These are phyloP conservation scores for Nemotelus nigrinus DNA, from an alignment of 2,888 invertebrate species.

Conservation along the genomic window DNA sequence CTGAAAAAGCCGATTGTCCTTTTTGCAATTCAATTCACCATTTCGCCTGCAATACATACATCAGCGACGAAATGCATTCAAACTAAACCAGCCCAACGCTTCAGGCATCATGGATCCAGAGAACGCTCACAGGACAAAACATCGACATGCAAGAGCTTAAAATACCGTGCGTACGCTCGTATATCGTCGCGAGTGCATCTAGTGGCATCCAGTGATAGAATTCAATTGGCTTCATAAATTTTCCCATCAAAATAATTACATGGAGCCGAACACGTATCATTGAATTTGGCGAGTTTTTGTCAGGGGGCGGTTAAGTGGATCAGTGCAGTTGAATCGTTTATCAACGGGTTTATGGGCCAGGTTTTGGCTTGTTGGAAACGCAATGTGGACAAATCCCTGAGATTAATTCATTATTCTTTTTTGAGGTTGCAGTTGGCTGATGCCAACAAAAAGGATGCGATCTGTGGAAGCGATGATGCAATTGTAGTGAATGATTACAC, in stretches of 20 bases:
- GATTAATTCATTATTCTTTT: constrained; percentile 6
- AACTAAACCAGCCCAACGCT: background rate
- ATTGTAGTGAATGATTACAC: too few relatives aligned
- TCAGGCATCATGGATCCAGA: too few relatives aligned
- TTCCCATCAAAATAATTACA: constrained; percentile 36
- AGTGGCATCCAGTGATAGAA: constrained; percentile 27
- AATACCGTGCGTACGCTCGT: background rate
- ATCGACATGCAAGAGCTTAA: background rate
- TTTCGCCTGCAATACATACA: background rate
- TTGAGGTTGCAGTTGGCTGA: background rate
- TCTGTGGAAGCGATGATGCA: too few relatives aligned
- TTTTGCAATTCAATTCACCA: constrained; percentile 17
- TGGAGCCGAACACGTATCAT: constrained; percentile 33
- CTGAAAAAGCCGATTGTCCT: background rate
- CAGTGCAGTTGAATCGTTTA: constrained; percentile 26
- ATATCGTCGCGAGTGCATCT: background rate
- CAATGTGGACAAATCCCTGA: background rate
- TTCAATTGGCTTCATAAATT: constrained; percentile 34
- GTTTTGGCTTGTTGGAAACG: background rate
- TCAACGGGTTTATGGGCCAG: background rate
- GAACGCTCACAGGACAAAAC: too few relatives aligned
- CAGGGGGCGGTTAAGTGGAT: constrained; percentile 30
- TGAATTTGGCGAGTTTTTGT: constrained; percentile 38
- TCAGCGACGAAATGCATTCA: background rate
- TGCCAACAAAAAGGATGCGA: too few relatives aligned